phyloP scores from a whole-genome alignment of 2,113 vertebrate species.

The Condylura cristata region DNA sequence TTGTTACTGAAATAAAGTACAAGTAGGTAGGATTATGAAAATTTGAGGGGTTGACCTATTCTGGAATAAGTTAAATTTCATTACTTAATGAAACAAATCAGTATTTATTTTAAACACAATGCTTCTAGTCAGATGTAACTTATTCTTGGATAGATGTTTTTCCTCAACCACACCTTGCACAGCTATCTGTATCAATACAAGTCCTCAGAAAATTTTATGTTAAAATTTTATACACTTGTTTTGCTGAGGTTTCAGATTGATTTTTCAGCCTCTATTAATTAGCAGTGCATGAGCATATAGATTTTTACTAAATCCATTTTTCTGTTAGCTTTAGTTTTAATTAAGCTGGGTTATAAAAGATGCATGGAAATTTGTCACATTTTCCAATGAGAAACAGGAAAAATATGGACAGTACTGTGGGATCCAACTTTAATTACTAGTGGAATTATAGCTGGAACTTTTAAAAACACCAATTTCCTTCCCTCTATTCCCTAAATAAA shows the following conservation, averaged over 20 bases:
- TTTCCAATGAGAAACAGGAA: neutral
- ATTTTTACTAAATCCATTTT: neutral
- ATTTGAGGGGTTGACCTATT: neutral
- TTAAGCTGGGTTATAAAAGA: neutral
- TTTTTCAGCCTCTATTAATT: neutral
- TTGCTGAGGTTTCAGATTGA: neutral
- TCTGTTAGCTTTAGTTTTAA: neutral
- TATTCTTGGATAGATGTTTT: neutral
- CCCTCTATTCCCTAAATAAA: neutral
- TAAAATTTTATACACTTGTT: neutral
- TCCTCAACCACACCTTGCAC: neutral
- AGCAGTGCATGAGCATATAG: neutral
- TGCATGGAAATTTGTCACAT: neutral
- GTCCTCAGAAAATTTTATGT: neutral
- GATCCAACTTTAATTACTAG: neutral
- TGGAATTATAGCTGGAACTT: neutral
- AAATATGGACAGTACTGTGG: neutral
- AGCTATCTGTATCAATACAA: neutral
- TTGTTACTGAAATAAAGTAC: neutral
- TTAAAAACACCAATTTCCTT: neutral
- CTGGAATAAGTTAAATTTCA: neutral
- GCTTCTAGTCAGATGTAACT: neutral
- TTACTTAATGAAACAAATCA: slow-evolving; percentile 9
- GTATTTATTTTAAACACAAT: neutral
- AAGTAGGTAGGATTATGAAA: neutral